Base-by-base conservation (phyloP, 2,797 vertebrate species). In the Silurus lanzhouensis region DNA sequence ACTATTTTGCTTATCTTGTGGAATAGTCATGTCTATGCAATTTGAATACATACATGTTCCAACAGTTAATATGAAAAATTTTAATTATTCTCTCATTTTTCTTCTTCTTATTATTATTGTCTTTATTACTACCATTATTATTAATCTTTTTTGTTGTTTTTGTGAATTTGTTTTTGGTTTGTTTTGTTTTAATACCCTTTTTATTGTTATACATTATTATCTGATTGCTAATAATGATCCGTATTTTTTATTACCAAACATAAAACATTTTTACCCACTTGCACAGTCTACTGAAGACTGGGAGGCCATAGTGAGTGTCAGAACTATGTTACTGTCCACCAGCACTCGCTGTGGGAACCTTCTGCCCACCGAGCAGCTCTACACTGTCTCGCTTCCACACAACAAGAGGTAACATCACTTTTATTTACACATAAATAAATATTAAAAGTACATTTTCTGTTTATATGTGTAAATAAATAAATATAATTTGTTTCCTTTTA, bases 201-300 rank as follows among this genome's bases (percentile, higher is more conserved):
- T 52, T 52, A 52, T 10, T 44, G 44, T 48, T 80, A 64, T 48
- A 52, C 44, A 48, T 48, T 66, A 66, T 25, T 44, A 48, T 19
- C 0, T 48, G 13, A n/a, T n/a, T 63, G 20, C 6, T 79, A n/a
- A 20, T 63, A 46, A 58, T n/a, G 2, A 63, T 46, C 38, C 14
- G 38, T 48, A 17, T 64, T 64, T 57, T 79, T 63, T 63, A 78
- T 80, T 64, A 20, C 75, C 20, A 20, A 13, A 77, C 48, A 52
- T 57, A 75, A 25, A 46, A 7, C 10, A 3, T 27, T 76, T 76
- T 31, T 9, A 72, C 55, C 20, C 66, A 76, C 5, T 63, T 76
- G 66, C 88, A 64, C 83, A 98, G 97, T 96, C 96, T 0, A 95
- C 96, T 17, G 97, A 98, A 89, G 95, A 97, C 91, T 98, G 97